Evolutionary conservation across 2,888 invertebrate genomes (phyloP), one percentile per base, ranked within the genome.

Genomic region (Halocaridina rubra): DNA sequence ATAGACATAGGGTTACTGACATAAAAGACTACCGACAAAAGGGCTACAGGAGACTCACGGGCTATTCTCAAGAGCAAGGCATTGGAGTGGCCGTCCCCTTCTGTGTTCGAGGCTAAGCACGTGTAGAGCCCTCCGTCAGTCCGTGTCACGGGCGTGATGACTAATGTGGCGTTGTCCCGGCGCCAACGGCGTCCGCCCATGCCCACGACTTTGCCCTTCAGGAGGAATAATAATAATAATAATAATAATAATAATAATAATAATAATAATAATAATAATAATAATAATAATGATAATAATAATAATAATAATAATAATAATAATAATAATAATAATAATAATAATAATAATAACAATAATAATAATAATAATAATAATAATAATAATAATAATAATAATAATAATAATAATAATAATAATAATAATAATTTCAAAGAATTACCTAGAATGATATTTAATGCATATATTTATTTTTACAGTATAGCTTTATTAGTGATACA

Each of bases 51-150:
- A 19, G 2, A 85, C 86, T 84, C 16, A 87, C 87, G 81, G 19
- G 72, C 77, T n/a, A 87, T 75, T 10, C 77, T 24, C 8, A 84
- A 74, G 3, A 85, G 69, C 19, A 87, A 64, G 32, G 87, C 87
- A 53, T 87, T 87, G 39, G 87, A 87, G 69, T 87, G 87, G 1
- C 87, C 87, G 33, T 87, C 87, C 0, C 87, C 87, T 33, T 87
- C 87, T 1, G 78, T 59, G 79, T 87, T 87, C 33, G 87, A 87
- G 22, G 87, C 87, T n/a, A 87, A 81, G 69, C 87, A 87, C 46
- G 84, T 85, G 84, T 87, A 87, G 16, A 87, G 81, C 29, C 87
- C 81, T 8, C 77, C 79, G 33, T 81, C 81, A 24, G 24, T 29
- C 7, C 77, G 27, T 16, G 61, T 81, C 22, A 85, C 81, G 7